Base-by-base conservation (phyloP, 2,113 vertebrate genomes). In the Notothenia rossii region DNA sequence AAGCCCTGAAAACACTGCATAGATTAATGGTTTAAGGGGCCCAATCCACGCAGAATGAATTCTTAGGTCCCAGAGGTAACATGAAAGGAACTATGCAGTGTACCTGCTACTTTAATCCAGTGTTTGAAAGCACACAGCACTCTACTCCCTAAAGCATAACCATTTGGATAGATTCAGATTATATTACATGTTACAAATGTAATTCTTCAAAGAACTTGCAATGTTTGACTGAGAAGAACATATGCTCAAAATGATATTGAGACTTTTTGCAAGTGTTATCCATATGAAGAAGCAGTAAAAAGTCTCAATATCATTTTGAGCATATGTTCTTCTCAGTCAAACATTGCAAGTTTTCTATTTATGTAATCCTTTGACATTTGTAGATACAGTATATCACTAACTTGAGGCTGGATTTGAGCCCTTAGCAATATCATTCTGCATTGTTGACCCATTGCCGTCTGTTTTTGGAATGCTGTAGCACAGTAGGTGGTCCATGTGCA, bases 1-100 rank as follows among this genome's bases (percentile, higher is more conserved):
- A 75, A 87, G 75, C 33, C 70, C 59, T 86, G 72, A 88, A 92
- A 93, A 90, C 75, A 82, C 61, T 82, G 71, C 79, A 81, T 84
- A 81, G 86, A 88, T 91, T 83, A 90, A 87, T 86, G 83, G 89
- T 89, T 93, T 93, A 93, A 83, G 91, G 87, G 84, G 89, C 83
- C 90, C 82, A 9, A 68, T 82, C 69, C 72, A 54, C 49, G 59
- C 75, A 85, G 77, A 70, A 74, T 25, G 62, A 81, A 84, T 83
- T 84, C 68, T 91, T 56, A 75, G 68, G 79, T 83, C 86, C 84
- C 77, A 79, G 60, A 83, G 78, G 63, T 68, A 75, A 80, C 75
- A 82, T 86, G 82, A 88, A 87, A 89, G 66, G 62, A 77, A 55
- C 65, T 59, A 73, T 71, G 62, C 79, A 51, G 12, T 45, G 8